Conservation (phyloP, 2,113 vertebrate species). For the Oreochromis tanganicae region DNA sequence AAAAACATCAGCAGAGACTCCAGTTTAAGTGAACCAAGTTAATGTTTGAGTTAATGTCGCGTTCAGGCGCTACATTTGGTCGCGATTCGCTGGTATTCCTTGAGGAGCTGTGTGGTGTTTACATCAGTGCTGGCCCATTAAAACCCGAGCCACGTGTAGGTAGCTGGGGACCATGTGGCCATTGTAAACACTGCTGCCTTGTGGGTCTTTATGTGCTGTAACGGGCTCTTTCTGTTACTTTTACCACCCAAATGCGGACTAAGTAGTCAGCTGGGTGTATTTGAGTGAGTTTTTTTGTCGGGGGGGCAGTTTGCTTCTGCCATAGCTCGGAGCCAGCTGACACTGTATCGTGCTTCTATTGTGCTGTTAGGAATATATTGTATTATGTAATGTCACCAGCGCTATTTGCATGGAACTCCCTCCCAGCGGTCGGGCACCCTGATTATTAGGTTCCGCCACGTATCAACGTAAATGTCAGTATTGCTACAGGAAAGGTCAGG, state of each 20-base stretch:
- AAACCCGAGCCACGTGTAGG: conserved; percentile 56
- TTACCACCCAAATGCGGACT: neutral
- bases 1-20: neutral
- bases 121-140: conserved; percentile 5
- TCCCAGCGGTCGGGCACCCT: neutral
- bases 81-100: neutral
- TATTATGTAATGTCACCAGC: neutral
- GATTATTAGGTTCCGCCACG: neutral
- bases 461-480: conserved; percentile 19
- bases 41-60: neutral
- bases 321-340: neutral
- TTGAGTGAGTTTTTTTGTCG: neutral
- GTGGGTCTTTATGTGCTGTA: neutral
- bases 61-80: neutral
- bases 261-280: neutral
- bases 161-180: conserved; percentile 47
- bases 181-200: conserved; percentile 54
- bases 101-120: conserved; percentile 23
- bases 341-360: neutral
- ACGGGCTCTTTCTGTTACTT: neutral
- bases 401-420: conserved; percentile 5
- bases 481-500: conserved; percentile 22
- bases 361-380: neutral
- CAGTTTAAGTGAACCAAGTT: neutral
- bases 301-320: neutral